These are phyloP conservation scores for Mus pahari DNA, from an alignment of 2,113 vertebrate genomes.

Conservation along the genomic window DNA sequence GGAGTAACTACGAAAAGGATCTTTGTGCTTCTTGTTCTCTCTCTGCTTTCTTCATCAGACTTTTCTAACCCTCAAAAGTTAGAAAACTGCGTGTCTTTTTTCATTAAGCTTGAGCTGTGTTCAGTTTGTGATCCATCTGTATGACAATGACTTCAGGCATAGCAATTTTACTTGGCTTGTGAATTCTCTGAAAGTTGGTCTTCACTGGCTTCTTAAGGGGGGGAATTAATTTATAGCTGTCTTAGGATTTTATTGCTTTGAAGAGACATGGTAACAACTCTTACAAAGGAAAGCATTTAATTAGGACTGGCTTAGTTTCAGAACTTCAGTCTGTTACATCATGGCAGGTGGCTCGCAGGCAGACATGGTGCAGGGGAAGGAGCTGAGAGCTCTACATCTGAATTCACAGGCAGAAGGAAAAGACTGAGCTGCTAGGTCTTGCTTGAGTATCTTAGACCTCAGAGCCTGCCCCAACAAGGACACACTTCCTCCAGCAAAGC, in stretches of 20 bases:
- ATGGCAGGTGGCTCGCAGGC: background rate
- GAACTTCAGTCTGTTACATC: background rate
- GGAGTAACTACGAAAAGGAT: background rate
- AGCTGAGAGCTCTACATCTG: background rate
- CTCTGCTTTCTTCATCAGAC: background rate
- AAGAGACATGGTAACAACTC: background rate
- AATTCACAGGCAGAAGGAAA: background rate
- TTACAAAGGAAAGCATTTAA: background rate
- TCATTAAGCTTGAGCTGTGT: background rate
- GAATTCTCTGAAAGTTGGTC: background rate
- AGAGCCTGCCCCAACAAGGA: background rate
- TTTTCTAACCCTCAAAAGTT: background rate
- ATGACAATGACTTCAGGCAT: background rate
- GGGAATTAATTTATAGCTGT: background rate
- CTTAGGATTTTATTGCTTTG: background rate
- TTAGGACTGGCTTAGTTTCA: background rate
- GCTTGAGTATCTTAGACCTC: background rate
- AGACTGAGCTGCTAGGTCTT: background rate
- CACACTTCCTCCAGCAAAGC: background rate
- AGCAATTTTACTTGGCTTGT: background rate
- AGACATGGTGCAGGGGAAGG: background rate
- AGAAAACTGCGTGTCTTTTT: background rate
- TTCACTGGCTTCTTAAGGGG: background rate
- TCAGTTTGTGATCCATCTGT: background rate
- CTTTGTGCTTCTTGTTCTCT: conserved; percentile 47